Base-by-base conservation (phyloP, 2,888 invertebrate species). In the Gandaritis pyraliata region DNA sequence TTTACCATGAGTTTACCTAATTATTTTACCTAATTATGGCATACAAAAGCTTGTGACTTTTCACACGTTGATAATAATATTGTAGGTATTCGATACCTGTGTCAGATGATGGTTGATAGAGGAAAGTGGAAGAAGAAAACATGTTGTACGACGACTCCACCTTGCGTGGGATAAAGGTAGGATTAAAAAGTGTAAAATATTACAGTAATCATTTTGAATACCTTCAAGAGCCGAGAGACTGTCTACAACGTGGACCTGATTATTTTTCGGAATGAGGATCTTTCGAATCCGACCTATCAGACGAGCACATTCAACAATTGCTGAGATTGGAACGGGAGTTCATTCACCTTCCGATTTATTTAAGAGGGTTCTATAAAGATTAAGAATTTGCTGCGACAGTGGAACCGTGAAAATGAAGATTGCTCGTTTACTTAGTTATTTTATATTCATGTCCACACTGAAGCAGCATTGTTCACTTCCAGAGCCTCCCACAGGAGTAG, bases 401-500 rank as follows among this genome's bases (percentile, higher is more conserved):
- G 62, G 61, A 61, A 54, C 56, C 57, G 62, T 64, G 61, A 59
- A 66, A 67, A 67, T 67, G 61, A 67, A n/a, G 63, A 61, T 38
- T 39, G 41, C 50, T 43, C 54, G 64, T 54, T 61, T 49, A 62
- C 46, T 54, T 45, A 53, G 47, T 55, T 58, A 61, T 65, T 71
- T 71, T 75, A 75, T 72, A 68, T 73, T 72, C 72, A 68, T 69
- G 68, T 68, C 69, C 68, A 63, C 65, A 69, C 59, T 66, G 72
- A 71, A 69, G 60, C 70, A 64, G 70, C 49, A 61, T 46, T 88
- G 88, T 87, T 88, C 85, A 86, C 87, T 89, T 85, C 83, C 83
- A 86, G 11, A n/a, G 12, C 5, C 5, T 39, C 23, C 50, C 53
- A 16, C 45, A n/a, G 18, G 53, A 33, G 45, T 33, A 33, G 8